Evolutionary conservation across 2,888 invertebrate species (phyloP), one percentile per base, ranked within the genome.

Genomic region (Griposia aprilina): DNA sequence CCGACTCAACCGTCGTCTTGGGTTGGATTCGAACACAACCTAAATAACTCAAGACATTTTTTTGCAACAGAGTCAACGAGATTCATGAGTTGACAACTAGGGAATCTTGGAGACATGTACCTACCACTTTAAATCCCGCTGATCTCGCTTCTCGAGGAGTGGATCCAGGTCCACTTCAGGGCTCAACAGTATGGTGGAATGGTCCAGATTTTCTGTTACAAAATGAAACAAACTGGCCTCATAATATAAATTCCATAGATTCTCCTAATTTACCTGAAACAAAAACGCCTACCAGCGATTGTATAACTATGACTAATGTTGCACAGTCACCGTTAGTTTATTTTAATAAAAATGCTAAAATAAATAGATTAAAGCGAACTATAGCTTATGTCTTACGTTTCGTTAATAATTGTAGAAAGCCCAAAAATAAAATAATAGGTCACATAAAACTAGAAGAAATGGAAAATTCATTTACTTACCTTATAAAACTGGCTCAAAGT

Each of bases 101-200:
- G 57, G n/a, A 57, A n/a, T 57, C 57, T n/a, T 57, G 57, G 57
- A 57, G 57, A 57, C 57, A 57, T 57, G n/a, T 57, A 57, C n/a
- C n/a, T 57, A 57, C 57, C n/a, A n/a, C 13, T n/a, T 57, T 57
- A 11, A n/a, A 57, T 57, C 55, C 55, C 52, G 52, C 52, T 52
- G 55, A 55, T 23, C 55, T 57, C 57, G 57, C 57, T 57, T 57
- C n/a, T 57, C n/a, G n/a, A 57, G 57, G n/a, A 57, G 57, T 57
- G 13, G 57, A 57, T 57, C 57, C n/a, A 57, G 57, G 13, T 57
- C 57, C n/a, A n/a, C 57, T 57, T 57, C 57, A 57, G 57, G n/a
- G 2, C n/a, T 57, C n/a, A 57, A n/a, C 57, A n/a, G 13, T 57
- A 57, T 57, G n/a, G n/a, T 57, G n/a, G 57, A 57, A 57, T n/a